Evolutionary conservation across 2,797 vertebrate species (phyloP).

Genomic region (Antrozous pallidus): DNA sequence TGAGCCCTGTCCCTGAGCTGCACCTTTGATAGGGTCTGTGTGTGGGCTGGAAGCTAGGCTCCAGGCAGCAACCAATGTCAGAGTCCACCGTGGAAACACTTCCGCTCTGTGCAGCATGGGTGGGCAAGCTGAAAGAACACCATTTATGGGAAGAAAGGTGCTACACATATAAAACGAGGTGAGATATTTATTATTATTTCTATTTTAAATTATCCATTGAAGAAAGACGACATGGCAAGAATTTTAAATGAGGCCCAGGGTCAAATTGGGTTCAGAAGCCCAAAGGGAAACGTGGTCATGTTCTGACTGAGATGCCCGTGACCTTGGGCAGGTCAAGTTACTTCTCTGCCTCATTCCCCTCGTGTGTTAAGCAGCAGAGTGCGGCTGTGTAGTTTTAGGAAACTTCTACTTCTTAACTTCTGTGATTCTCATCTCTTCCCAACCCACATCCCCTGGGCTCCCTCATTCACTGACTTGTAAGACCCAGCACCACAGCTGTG

Average conservation of each 20-base stretch:
- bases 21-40: constrained; percentile 40
- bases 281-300: background rate
- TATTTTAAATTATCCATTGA: constrained; percentile 69
- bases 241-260: constrained; percentile 59
- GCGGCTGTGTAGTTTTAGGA: background rate
- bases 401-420: background rate
- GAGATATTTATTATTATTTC: constrained; percentile 74
- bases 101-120: constrained; percentile 44
- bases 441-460: background rate
- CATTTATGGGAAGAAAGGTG: constrained; percentile 67
- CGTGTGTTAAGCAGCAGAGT: background rate
- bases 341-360: background rate
- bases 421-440: background rate
- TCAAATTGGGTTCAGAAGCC: constrained; percentile 53
- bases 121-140: constrained; percentile 68
- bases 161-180: constrained; percentile 64
- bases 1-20: background rate
- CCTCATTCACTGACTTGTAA: constrained; percentile 1
- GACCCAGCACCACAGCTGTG: background rate
- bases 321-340: constrained; percentile 8
- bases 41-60: constrained; percentile 48
- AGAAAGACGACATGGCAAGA: constrained; percentile 57
- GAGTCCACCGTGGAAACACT: constrained; percentile 36
- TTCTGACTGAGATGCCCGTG: background rate
- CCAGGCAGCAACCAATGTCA: constrained; percentile 13